These are phyloP conservation scores for Eriosoma lanigerum DNA, from an alignment of 1,140 invertebrate species.

Conservation along the genomic window DNA sequence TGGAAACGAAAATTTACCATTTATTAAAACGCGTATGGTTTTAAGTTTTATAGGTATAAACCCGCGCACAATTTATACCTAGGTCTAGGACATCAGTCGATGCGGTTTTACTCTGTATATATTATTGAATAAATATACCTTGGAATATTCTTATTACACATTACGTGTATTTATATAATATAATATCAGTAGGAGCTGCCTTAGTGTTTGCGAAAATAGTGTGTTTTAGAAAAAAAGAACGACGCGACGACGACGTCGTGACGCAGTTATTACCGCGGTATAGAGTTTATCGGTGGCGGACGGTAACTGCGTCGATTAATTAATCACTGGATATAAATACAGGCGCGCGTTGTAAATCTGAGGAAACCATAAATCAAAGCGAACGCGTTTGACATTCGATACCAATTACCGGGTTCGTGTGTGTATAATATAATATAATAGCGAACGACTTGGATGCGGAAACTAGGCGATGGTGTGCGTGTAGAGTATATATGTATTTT, in stretches of 20 bases:
- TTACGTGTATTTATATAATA: too few relatives aligned
- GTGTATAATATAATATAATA: background rate
- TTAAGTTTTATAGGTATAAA: too few relatives aligned
- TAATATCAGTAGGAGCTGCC: too few relatives aligned
- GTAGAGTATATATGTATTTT: background rate
- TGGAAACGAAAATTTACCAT: too few relatives aligned
- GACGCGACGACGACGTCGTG: background rate
- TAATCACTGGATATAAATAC: slow-evolving; percentile 14
- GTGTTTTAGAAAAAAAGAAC: too few relatives aligned
- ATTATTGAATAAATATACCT: too few relatives aligned
- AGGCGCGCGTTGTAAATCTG: slow-evolving; percentile 5
- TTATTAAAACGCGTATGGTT: too few relatives aligned
- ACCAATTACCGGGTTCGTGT: slow-evolving; percentile 20
- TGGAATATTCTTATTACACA: too few relatives aligned
- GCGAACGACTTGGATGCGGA: background rate
- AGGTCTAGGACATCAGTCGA: background rate
- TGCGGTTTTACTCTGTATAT: too few relatives aligned
- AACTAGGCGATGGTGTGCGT: background rate
- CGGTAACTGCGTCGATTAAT: slow-evolving; percentile 36
- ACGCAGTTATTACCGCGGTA: background rate
- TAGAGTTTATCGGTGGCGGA: background rate
- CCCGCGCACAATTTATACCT: too few relatives aligned
- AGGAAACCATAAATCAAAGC: slow-evolving; percentile 48
- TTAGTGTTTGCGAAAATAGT: too few relatives aligned
- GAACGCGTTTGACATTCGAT: slow-evolving; percentile 50